Conservation (phyloP, 2,888 invertebrate species). For the Oligia strigilis region DNA sequence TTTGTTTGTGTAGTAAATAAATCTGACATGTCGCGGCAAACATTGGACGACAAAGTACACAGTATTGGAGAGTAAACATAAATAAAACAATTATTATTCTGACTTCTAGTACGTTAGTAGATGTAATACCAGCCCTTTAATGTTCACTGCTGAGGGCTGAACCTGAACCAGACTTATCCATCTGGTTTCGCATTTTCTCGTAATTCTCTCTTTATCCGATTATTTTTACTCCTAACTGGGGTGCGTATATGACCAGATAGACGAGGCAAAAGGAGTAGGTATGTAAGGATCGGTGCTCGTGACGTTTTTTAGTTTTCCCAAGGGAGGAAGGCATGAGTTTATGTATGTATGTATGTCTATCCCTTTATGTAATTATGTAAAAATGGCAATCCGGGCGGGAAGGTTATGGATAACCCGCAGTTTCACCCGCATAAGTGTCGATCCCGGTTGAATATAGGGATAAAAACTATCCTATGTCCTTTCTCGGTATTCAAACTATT, state of each 20-base stretch:
- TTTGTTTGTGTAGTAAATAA: conserved; percentile 32
- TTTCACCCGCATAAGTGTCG: too few species aligned
- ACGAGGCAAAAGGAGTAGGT: too few species aligned
- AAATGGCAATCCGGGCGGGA: background rate
- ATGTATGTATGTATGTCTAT: too few species aligned
- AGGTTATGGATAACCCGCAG: background rate
- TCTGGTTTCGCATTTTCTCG: background rate
- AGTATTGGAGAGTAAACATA: conserved; percentile 9
- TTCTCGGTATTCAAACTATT: too few species aligned
- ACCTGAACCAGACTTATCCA: background rate
- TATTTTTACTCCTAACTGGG: too few species aligned
- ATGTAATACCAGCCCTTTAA: background rate
- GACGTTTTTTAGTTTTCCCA: too few species aligned
- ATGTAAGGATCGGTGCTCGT: too few species aligned
- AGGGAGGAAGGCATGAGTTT: too few species aligned
- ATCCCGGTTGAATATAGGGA: too few species aligned
- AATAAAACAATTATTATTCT: background rate
- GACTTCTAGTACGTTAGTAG: background rate
- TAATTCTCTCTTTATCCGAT: background rate
- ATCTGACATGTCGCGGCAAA: conserved; percentile 14
- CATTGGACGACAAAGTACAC: conserved; percentile 4
- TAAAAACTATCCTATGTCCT: too few species aligned
- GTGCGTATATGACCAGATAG: background rate
- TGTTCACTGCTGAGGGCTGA: background rate
- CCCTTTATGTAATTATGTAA: too few species aligned